Percentiles rank a stretch among this genome's conserved stretches.
These are phyloP conservation scores for Brachionus paranguensis DNA, from an alignment of 1,140 invertebrate genomes.

Conservation along the genomic window DNA sequence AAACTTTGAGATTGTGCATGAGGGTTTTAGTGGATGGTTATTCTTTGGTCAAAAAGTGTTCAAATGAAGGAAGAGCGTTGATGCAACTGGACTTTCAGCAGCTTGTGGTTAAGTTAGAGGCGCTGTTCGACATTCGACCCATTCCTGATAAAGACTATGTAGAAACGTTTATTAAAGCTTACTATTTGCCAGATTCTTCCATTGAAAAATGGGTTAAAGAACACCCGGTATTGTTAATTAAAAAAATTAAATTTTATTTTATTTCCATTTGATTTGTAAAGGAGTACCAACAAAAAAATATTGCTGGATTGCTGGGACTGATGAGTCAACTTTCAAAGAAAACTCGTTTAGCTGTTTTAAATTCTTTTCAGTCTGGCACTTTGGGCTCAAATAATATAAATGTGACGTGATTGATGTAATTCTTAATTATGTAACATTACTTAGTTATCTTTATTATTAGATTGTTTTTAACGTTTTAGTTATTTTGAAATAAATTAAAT, in stretches of 20 bases:
- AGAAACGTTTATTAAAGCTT: constrained; percentile 89
- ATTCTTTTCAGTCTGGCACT: too few species aligned
- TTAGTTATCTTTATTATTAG: too few species aligned
- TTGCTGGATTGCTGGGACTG: neutral
- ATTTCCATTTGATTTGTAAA: neutral
- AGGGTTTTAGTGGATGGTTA: constrained; percentile 61
- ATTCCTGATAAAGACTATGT: constrained; percentile 82
- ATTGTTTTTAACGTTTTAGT: too few species aligned
- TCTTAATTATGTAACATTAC: too few species aligned
- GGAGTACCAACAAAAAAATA: constrained; percentile 2
- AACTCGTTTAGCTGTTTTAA: neutral
- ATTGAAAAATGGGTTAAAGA: constrained; percentile 81
- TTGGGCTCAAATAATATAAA: too few species aligned
- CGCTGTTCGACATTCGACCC: constrained; percentile 67
- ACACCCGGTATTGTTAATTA: constrained; percentile 62
- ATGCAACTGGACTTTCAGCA: constrained; percentile 98
- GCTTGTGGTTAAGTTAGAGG: constrained; percentile 80
- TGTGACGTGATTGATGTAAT: too few species aligned
- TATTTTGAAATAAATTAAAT: too few species aligned
- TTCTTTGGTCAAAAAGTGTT: constrained; percentile 83
- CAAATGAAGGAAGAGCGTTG: constrained; percentile 84
- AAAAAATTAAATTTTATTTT: constrained; percentile 41
- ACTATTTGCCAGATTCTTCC: constrained; percentile 78
- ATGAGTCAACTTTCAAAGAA: constrained; percentile 13
- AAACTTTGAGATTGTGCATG: neutral